Evolutionary conservation across 2,888 invertebrate genomes (phyloP).

Genomic region (Actias luna): DNA sequence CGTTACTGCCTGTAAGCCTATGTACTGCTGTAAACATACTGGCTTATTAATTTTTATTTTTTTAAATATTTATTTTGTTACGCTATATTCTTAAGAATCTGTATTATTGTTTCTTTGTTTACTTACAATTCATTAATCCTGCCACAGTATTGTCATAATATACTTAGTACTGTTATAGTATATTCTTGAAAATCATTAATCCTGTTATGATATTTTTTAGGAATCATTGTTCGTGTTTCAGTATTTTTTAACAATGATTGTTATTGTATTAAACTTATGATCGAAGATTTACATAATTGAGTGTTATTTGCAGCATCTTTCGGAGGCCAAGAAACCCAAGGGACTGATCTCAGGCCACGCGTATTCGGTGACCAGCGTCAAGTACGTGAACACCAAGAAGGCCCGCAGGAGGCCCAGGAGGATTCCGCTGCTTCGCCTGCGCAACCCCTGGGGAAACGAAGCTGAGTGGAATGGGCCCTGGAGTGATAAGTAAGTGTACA

Average conservation of each 20-base stretch:
- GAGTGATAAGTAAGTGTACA: slow-evolving; percentile 95
- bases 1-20: too few species aligned
- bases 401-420: slow-evolving; percentile 89
- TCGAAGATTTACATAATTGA: too few species aligned
- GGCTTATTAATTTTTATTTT: background rate
- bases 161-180: background rate
- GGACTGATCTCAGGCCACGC: slow-evolving; percentile 96
- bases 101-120: too few species aligned
- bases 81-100: too few species aligned
- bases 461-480: slow-evolving; percentile 97
- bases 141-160: background rate
- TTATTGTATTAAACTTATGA: background rate
- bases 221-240: background rate
- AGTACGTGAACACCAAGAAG: slow-evolving; percentile 90
- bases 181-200: background rate
- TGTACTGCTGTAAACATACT: too few species aligned
- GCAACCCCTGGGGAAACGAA: slow-evolving; percentile 98
- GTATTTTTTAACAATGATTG: background rate
- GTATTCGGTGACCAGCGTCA: slow-evolving; percentile 94
- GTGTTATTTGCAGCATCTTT: slow-evolving; percentile 86
- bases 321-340: slow-evolving; percentile 89
- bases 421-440: slow-evolving; percentile 90
- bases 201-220: background rate
- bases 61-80: too few species aligned
- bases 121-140: too few species aligned